phyloP scores from a whole-genome alignment of 2,113 vertebrate species.

The Chloropsis cyanopogon region DNA sequence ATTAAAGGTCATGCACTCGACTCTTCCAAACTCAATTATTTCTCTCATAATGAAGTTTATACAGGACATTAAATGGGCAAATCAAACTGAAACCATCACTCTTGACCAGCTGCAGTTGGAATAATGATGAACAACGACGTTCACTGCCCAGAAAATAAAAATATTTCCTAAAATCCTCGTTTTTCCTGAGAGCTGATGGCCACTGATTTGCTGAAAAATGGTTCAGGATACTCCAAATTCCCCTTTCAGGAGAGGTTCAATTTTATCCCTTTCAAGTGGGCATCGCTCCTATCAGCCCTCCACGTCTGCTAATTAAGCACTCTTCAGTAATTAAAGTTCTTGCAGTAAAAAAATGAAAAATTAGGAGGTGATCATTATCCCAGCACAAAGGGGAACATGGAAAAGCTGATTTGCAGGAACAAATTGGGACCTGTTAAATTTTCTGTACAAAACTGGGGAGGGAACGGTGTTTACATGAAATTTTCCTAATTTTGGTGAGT shows the following conservation, averaged over 20 bases:
- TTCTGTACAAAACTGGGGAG: not conserved
- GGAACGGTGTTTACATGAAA: not conserved
- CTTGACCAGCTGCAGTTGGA: not conserved
- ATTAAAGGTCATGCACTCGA: not conserved
- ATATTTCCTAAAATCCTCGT: not conserved
- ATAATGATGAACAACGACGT: accelerated
- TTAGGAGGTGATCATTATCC: not conserved
- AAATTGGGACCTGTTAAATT: not conserved
- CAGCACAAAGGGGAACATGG: not conserved
- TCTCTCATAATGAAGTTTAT: not conserved
- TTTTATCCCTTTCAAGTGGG: not conserved
- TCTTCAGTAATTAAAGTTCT: not conserved
- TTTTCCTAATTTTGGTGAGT: not conserved
- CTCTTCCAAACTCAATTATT: not conserved
- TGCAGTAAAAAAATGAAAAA: not conserved
- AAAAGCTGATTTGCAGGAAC: not conserved
- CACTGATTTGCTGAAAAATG: not conserved
- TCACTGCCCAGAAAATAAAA: not conserved
- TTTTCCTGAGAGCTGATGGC: not conserved
- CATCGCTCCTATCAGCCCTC: not conserved
- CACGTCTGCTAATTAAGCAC: not conserved
- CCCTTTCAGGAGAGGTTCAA: not conserved
- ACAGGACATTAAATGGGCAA: not conserved
- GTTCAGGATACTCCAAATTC: not conserved
- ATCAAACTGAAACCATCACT: not conserved